Conservation (phyloP, 2,888 invertebrate genomes). For the Sinopyrophorus schimmeli region DNA sequence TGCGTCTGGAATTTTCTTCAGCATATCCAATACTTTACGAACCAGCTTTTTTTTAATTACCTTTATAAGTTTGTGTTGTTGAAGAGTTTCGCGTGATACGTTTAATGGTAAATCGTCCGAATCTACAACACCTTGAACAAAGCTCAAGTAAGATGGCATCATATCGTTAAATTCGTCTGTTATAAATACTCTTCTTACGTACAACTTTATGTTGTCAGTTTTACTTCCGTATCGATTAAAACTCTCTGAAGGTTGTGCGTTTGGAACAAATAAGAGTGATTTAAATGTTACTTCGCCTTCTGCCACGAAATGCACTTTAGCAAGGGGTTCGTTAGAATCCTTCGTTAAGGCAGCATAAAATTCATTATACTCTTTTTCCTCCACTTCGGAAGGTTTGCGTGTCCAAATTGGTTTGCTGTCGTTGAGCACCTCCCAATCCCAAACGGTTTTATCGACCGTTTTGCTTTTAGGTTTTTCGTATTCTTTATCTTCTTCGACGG, state of each 20-base stretch:
- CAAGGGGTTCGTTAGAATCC: constrained; percentile 80
- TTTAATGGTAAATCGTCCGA: constrained; percentile 98
- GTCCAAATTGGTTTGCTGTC: constrained; percentile 99
- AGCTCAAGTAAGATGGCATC: constrained; percentile 97
- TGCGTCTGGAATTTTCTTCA: constrained; percentile 91
- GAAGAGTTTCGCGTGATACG: constrained; percentile 96
- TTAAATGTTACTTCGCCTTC: constrained; percentile 99
- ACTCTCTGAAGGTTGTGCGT: constrained; percentile 86
- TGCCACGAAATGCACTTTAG: constrained; percentile 93
- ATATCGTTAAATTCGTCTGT: constrained; percentile 99
- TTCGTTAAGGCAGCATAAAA: constrained; percentile 97
- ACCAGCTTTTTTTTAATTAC: constrained; percentile 99
- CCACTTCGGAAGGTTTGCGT: constrained; percentile 82
- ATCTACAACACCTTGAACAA: constrained; percentile 96
- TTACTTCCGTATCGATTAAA: constrained; percentile 96
- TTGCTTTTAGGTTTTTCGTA: constrained; percentile 80
- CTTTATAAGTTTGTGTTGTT: constrained; percentile 98
- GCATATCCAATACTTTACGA: constrained; percentile 96
- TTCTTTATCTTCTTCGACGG: constrained; percentile 74
- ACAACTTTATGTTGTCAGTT: constrained; percentile 93
- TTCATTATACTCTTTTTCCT: constrained; percentile 86
- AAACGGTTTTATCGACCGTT: constrained; percentile 90
- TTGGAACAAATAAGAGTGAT: constrained; percentile 91
- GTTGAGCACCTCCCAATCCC: constrained; percentile 98
- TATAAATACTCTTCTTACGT: constrained; percentile 97